A percentile compares a stretch with the other conserved stretches of the same genome.
Evolutionary conservation across 1,140 invertebrate genomes (phyloP).

Genomic region (Camponotus vicinus): DNA sequence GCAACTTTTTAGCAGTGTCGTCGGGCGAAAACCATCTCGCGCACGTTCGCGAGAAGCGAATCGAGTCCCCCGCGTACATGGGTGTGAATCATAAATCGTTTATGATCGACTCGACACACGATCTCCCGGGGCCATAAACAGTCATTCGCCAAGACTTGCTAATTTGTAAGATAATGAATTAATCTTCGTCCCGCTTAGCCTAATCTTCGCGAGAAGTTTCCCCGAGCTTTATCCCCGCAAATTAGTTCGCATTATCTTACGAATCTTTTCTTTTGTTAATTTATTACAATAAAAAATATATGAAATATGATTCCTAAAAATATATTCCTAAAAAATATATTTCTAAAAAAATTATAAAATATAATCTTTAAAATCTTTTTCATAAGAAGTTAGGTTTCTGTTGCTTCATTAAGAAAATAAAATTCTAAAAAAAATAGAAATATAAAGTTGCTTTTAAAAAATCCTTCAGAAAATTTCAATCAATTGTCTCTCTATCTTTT

Average conservation of each 20-base stretch:
- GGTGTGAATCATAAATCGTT: slow-evolving; percentile 60
- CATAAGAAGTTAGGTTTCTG: too few relatives aligned
- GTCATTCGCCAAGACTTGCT: background rate
- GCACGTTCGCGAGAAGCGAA: slow-evolving; percentile 24
- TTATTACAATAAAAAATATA: background rate
- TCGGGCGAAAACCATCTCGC: slow-evolving; percentile 27
- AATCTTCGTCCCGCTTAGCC: slow-evolving; percentile 21
- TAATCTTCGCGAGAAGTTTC: background rate
- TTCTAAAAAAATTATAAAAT: background rate
- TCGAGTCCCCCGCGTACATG: background rate
- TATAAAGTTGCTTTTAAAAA: too few relatives aligned
- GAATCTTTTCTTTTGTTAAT: background rate
- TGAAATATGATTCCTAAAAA: background rate
- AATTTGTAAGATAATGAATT: slow-evolving; percentile 39
- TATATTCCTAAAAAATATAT: background rate
- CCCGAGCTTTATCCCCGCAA: background rate
- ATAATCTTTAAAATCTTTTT: too few relatives aligned
- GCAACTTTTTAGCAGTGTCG: slow-evolving; percentile 50
- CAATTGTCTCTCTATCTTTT: too few relatives aligned
- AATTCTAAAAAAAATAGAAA: too few relatives aligned
- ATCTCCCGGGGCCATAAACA: slow-evolving; percentile 1
- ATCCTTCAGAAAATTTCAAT: background rate
- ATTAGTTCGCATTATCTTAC: background rate
- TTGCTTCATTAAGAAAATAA: too few relatives aligned
- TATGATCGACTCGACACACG: slow-evolving; percentile 33